Base-by-base conservation (phyloP, 2,113 vertebrate species). In the Lasiurus cinereus region DNA sequence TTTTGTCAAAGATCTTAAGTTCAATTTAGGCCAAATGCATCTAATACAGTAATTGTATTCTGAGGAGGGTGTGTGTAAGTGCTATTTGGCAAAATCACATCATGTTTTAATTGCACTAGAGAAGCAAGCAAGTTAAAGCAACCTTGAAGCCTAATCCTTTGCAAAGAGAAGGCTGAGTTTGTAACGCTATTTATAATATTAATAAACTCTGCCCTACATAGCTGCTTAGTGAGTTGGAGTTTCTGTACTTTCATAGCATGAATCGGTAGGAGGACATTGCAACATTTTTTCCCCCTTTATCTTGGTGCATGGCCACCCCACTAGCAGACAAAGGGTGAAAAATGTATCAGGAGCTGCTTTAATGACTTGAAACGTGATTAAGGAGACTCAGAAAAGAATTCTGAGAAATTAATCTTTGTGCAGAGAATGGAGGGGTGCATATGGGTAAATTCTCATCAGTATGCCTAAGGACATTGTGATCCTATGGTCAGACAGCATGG, bases 1-100 rank as follows among this genome's bases (percentile, higher is more conserved):
- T 95, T 93, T 90, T 92, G 50, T 31, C 56, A 88, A 96, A 83
- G 29, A 88, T 50, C 91, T 96, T 79, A 95, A 96, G 78, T 95
- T 93, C 69, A 95, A 79, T 72, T 39, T 88, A 88, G 92, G 77
- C 92, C 92, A 97, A 90, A 90, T 39, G n/a, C 59, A 67, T 86
- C 78, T 93, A 48, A 59, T 67, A 73, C 33, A 78, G 52, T 94
- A 91, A 91, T n/a, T 94, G 15, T 83, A 82, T 92, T 93, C 92
- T 77, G 88, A 66, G 72, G 88, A 95, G 78, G 24, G 43, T 74
- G 48, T 76, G 16, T 54, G 8, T 70, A 86, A 88, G 59, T 85
- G 73, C 6, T 93, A 21, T 82, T 93, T 54, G 72, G 70, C 29
- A 88, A 94, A 94, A 82, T 27, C 59, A 78, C 43, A 78, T 88